A percentile compares a stretch with the other conserved stretches of the same genome.
phyloP scores from a whole-genome alignment of 2,888 invertebrate species.

The Gandaritis pyraliata region DNA sequence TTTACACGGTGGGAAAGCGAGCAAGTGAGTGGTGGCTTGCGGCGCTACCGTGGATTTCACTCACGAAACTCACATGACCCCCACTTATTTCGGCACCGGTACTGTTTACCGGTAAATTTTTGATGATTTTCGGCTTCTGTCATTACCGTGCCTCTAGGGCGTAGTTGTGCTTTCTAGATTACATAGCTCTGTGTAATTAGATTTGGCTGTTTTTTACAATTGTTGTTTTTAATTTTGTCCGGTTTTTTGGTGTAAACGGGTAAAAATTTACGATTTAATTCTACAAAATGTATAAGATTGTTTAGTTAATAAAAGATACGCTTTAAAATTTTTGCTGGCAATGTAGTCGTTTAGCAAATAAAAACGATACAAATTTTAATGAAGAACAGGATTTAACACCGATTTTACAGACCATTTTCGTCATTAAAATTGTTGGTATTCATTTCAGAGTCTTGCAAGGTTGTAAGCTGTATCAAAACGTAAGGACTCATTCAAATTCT shows the following conservation, averaged over 20 bases:
- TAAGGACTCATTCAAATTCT: conserved; percentile 42
- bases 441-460: conserved; percentile 40
- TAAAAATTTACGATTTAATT: too few species aligned
- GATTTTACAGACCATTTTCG: conserved; percentile 38
- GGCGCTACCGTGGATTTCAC: conserved; percentile 79
- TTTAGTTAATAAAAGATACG: too few species aligned
- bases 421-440: conserved; percentile 37
- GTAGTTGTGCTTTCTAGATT: conserved; percentile 63
- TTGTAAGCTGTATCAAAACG: conserved; percentile 36
- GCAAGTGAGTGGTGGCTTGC: conserved; percentile 67
- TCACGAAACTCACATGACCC: conserved; percentile 72
- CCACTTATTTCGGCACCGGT: conserved; percentile 73
- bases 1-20: conserved; percentile 73
- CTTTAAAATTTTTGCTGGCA: too few species aligned
- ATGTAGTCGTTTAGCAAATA: not conserved
- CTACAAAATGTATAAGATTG: too few species aligned
- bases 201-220: conserved; percentile 22
- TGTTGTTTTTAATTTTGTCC: too few species aligned
- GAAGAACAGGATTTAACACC: conserved; percentile 22
- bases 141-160: conserved; percentile 63
- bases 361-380: conserved; percentile 13
- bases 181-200: conserved; percentile 52
- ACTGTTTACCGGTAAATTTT: conserved; percentile 71
- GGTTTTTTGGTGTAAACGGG: too few species aligned
- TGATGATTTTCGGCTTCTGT: conserved; percentile 80